A percentile compares a stretch with the other conserved stretches of the same genome.
Evolutionary conservation across 2,888 invertebrate genomes (phyloP).

Genomic region (Aromia moschata): DNA sequence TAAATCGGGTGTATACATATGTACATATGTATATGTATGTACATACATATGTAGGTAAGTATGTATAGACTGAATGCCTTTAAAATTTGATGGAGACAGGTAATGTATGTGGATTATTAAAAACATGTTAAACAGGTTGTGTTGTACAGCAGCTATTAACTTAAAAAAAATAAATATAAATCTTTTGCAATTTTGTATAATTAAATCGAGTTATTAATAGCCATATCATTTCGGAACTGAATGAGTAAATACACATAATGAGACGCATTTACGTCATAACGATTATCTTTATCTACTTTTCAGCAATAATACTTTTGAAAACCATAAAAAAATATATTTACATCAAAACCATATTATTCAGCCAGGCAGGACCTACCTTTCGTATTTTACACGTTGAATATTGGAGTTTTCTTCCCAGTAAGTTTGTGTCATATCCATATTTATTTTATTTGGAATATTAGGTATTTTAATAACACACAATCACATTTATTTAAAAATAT

Average conservation of each 20-base stretch:
- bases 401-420: conserved; percentile 67
- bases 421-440: conserved; percentile 62
- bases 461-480: conserved; percentile 9
- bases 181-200: conserved; percentile 37
- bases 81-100: too few relatives aligned
- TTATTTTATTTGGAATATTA: conserved; percentile 26
- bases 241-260: conserved; percentile 32
- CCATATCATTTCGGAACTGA: conserved; percentile 35
- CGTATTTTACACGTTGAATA: conserved; percentile 66
- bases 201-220: conserved; percentile 39
- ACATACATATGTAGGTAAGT: too few relatives aligned
- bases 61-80: too few relatives aligned
- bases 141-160: conserved; percentile 4
- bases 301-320: conserved; percentile 21
- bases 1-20: too few relatives aligned
- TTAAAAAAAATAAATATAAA: conserved; percentile 16
- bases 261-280: conserved; percentile 34
- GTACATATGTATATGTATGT: too few relatives aligned
- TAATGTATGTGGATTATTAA: conserved; percentile 1
- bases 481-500: conserved; percentile 25
- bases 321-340: too few relatives aligned
- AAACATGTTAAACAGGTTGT: conserved; percentile 26
- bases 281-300: conserved; percentile 24
- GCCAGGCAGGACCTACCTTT: conserved; percentile 61
- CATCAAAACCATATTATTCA: neutral